Percentiles rank a stretch among this genome's conserved stretches.
phyloP scores from a whole-genome alignment of 2,113 vertebrate species.

The Tylochromis polylepis region DNA sequence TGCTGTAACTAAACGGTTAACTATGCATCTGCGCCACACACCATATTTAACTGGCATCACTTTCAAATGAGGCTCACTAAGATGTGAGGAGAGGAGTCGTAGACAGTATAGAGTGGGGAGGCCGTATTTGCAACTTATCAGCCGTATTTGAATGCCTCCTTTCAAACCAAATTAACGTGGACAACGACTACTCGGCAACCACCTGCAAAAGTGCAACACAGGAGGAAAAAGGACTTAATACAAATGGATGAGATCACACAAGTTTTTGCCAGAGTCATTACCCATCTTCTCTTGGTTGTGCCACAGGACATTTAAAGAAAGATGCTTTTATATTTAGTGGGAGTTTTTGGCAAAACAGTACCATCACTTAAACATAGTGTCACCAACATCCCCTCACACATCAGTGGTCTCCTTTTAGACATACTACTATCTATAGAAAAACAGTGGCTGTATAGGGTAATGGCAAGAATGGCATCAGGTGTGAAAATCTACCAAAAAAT shows the following conservation, averaged over 20 bases:
- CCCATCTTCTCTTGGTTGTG: not conserved
- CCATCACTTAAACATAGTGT: not conserved
- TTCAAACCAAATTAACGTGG: not conserved
- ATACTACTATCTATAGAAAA: not conserved
- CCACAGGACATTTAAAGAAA: not conserved
- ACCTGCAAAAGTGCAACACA: not conserved
- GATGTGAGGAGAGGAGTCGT: rapidly evolving
- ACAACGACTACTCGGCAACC: not conserved
- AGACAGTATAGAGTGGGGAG: rapidly evolving
- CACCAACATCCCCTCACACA: not conserved
- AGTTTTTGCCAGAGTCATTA: not conserved
- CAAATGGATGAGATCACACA: not conserved
- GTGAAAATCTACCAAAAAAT: not conserved
- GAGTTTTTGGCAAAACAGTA: not conserved
- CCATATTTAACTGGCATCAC: rapidly evolving
- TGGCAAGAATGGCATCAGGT: not conserved
- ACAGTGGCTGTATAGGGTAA: not conserved
- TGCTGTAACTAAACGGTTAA: not conserved
- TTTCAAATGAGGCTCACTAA: not conserved
- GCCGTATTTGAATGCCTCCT: rapidly evolving
- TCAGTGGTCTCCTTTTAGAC: not conserved
- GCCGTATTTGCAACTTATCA: not conserved
- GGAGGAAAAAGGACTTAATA: not conserved
- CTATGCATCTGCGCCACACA: not conserved
- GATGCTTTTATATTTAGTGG: not conserved